Conservation (phyloP, 2,888 invertebrate genomes). For the Clostera curtula region DNA sequence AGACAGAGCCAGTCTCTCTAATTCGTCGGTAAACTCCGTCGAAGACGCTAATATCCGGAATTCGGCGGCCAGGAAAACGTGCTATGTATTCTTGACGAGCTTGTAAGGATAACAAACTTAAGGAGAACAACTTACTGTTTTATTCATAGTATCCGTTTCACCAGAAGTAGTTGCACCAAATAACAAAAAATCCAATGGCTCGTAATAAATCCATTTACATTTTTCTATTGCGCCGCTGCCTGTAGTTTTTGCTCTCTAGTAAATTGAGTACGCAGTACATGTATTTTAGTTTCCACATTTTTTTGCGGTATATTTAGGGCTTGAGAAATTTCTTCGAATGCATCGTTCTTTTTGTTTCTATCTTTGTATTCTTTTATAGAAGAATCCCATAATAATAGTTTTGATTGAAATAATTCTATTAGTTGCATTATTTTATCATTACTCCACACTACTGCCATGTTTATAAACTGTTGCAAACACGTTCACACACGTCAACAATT, state of each 20-base stretch:
- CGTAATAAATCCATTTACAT: constrained; percentile 14
- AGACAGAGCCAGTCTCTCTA: constrained; percentile 22
- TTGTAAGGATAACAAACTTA: constrained; percentile 6
- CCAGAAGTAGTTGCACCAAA: constrained; percentile 12
- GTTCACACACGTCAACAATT: constrained; percentile 12
- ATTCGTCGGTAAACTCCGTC: too few relatives aligned
- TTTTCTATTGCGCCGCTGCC: constrained; percentile 14
- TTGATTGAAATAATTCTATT: constrained; percentile 9
- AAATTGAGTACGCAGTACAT: constrained; percentile 15
- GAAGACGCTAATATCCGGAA: constrained; percentile 19
- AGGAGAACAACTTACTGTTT: neutral
- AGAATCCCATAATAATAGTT: constrained; percentile 10
- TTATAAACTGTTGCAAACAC: constrained; percentile 9
- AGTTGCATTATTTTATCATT: constrained; percentile 4
- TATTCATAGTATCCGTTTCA: constrained; percentile 1
- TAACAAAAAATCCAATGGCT: constrained; percentile 15
- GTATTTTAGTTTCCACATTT: constrained; percentile 14
- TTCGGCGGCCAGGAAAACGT: constrained; percentile 18
- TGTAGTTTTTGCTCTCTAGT: constrained; percentile 13
- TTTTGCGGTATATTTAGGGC: constrained; percentile 12
- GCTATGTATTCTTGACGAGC: constrained; percentile 18
- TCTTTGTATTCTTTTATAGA: constrained; percentile 10
- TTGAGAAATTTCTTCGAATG: constrained; percentile 13
- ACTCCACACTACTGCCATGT: constrained; percentile 10
- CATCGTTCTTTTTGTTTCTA: constrained; percentile 8